phyloP scores from a whole-genome alignment of 2,888 invertebrate species.

The Dugesia japonica region DNA sequence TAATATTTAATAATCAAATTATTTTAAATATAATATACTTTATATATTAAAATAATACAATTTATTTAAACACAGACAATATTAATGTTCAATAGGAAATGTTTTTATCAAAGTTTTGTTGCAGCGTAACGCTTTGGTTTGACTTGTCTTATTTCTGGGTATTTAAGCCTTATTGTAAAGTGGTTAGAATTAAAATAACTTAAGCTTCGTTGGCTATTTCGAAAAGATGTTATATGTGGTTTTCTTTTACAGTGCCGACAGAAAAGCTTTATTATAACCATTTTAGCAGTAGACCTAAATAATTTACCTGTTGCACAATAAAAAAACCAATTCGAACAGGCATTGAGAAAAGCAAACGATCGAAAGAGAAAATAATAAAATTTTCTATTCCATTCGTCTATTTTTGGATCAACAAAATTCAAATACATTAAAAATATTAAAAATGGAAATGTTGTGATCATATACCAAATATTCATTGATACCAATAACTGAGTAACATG shows the following conservation, averaged over 20 bases:
- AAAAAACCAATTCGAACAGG: constrained; percentile 33
- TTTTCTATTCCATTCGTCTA: constrained; percentile 31
- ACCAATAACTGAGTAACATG: constrained; percentile 33
- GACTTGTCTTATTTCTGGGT: not conserved
- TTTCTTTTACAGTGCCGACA: not conserved
- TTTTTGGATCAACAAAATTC: constrained; percentile 27
- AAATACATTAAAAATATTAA: constrained; percentile 34
- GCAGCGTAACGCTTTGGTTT: not conserved
- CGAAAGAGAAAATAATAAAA: constrained; percentile 35
- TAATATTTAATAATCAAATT: too few species aligned
- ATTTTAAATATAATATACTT: too few species aligned
- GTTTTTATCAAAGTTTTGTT: not conserved
- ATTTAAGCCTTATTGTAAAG: not conserved
- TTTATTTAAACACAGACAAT: too few species aligned
- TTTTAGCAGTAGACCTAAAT: constrained; percentile 30
- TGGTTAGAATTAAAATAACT: not conserved
- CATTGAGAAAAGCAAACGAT: constrained; percentile 34
- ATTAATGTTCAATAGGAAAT: too few species aligned
- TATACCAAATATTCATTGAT: constrained; percentile 33
- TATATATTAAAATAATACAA: too few species aligned
- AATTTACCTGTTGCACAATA: constrained; percentile 33
- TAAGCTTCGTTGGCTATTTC: not conserved
- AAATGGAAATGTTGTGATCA: constrained; percentile 34
- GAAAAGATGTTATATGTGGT: not conserved
- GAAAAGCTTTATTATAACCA: constrained; percentile 25